Percentiles rank a stretch among this genome's conserved stretches.
Evolutionary conservation across 2,113 vertebrate genomes (phyloP).

Genomic region (Myotis davidii): DNA sequence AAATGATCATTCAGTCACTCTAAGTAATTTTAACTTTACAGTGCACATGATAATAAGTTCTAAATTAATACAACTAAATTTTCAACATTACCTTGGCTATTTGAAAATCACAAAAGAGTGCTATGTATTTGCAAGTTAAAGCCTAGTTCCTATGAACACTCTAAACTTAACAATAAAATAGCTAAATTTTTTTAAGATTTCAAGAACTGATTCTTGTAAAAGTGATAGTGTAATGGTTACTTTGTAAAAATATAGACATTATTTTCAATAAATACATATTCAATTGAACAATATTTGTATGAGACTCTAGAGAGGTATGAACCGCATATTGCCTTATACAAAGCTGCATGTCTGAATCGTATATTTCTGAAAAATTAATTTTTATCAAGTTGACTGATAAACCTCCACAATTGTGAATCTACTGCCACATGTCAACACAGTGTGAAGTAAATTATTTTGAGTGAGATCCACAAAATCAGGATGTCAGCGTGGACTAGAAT

Average conservation of each 20-base stretch:
- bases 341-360: background rate
- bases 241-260: background rate
- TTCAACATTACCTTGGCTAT: background rate
- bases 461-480: background rate
- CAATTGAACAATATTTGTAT: background rate
- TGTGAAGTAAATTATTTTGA: constrained; percentile 32
- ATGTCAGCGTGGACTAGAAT: background rate
- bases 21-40: constrained; percentile 5
- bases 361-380: constrained; percentile 27
- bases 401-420: background rate
- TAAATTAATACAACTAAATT: background rate
- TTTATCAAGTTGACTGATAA: background rate
- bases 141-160: background rate
- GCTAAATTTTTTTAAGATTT: background rate
- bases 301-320: background rate
- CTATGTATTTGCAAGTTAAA: background rate
- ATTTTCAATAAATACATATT: background rate
- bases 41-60: background rate
- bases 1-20: background rate
- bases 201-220: background rate
- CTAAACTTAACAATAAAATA: background rate
- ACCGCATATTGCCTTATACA: background rate
- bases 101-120: background rate
- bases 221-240: background rate
- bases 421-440: background rate